phyloP scores from a whole-genome alignment of 2,113 vertebrate genomes.

The Pomatorhinus ruficollis region DNA sequence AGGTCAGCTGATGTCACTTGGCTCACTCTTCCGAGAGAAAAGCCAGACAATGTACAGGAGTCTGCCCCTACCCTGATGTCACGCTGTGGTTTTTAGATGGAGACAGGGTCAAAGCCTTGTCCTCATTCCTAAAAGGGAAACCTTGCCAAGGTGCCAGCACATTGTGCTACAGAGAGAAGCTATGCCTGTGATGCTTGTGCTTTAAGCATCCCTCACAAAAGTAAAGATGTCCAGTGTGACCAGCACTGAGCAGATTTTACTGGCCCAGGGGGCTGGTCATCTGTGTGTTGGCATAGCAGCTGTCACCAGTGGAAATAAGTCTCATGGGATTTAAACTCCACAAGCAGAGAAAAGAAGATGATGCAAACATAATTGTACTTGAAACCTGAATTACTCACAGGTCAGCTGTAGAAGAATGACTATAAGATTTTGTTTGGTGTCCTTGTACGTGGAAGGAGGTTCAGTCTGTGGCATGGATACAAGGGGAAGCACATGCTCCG shows the following conservation, averaged over 20 bases:
- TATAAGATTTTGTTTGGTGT: not conserved
- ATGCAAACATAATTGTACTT: not conserved
- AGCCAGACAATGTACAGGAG: not conserved
- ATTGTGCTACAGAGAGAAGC: not conserved
- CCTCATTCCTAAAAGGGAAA: not conserved
- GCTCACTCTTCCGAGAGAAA: not conserved
- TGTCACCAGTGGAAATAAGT: not conserved
- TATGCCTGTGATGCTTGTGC: not conserved
- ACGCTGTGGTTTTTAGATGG: not conserved
- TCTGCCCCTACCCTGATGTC: not conserved
- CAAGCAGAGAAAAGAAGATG: not conserved
- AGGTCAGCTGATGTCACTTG: not conserved
- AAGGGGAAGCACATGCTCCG: not conserved
- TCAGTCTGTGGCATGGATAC: not conserved
- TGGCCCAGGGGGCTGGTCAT: not conserved
- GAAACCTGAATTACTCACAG: not conserved
- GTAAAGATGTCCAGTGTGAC: not conserved
- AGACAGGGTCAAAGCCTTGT: not conserved
- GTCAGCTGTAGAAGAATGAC: not conserved
- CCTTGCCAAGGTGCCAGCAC: not conserved
- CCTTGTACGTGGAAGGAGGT: not conserved
- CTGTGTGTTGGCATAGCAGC: accelerated
- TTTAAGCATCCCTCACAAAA: not conserved
- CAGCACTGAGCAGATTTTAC: not conserved
- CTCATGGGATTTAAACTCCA: not conserved